phyloP scores from a whole-genome alignment of 2,113 vertebrate species.

The Equus przewalskii region DNA sequence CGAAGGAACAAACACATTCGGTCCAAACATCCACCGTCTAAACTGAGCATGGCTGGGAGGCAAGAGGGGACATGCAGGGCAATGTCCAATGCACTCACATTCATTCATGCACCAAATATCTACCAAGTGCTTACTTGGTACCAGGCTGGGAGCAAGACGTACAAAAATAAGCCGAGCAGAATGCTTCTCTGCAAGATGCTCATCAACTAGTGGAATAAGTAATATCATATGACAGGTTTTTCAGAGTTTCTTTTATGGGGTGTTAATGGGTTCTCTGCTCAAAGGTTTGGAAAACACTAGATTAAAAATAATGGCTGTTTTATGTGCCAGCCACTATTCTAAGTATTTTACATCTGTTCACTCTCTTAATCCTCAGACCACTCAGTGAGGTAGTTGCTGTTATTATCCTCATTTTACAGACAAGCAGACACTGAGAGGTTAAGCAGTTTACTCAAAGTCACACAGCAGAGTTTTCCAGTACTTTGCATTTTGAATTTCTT shows the following conservation, averaged over 20 bases:
- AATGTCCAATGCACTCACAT: too few relatives aligned
- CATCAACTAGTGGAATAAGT: not conserved
- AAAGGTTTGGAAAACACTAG: slow-evolving; percentile 18
- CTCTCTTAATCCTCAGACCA: not conserved
- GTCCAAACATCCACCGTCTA: not conserved
- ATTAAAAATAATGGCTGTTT: not conserved
- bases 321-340: not conserved
- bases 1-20: not conserved
- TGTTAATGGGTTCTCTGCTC: not conserved
- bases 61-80: not conserved
- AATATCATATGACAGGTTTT: not conserved
- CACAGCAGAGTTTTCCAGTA: not conserved
- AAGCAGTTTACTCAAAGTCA: not conserved
- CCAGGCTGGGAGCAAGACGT: not conserved
- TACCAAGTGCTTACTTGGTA: not conserved
- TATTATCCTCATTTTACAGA: not conserved
- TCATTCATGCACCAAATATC: not conserved
- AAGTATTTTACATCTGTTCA: not conserved
- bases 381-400: not conserved
- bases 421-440: not conserved
- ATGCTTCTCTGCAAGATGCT: not conserved
- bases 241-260: not conserved
- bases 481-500: slow-evolving; percentile 5
- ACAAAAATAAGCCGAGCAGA: not conserved
- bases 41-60: not conserved